Evolutionary conservation across 2,888 invertebrate genomes (phyloP), one percentile per base, ranked within the genome.

Genomic region (Macropis europaea): DNA sequence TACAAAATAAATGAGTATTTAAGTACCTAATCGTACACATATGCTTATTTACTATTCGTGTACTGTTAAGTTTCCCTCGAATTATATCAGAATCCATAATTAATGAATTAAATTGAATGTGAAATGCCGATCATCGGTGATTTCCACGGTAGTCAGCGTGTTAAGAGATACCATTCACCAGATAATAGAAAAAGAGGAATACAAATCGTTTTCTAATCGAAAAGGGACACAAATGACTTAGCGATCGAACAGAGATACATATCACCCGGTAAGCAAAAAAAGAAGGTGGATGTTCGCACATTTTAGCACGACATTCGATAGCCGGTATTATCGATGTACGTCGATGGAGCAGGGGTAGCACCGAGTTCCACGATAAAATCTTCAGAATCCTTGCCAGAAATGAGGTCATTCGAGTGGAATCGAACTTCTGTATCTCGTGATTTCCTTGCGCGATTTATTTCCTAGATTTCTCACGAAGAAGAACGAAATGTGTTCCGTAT

Each of bases 371-470:
- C 36, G 63, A 64, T 64, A 59, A 64, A 59, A 64, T 64, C 64
- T 34, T n/a, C 42, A 60, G 42, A 64, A 64, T 64, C 64, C 64
- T 59, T 60, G 48, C 64, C 64, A 64, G 62, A 67, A 67, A 52
- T 54, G 26, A 62, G 62, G 52, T 43, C 62, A 67, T 62, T 67
- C 67, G 45, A 53, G 47, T 24, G 62, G 47, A 62, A 67, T 62
- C 47, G 47, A 62, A 67, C 67, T 47, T 53, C 47, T 45, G 47
- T 67, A 67, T 67, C 62, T 53, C 24, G 19, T 40, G 62, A 62
- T 61, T 67, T 67, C 32, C 52, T 62, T 62, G 47, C 52, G 47
- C 67, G 53, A 67, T 62, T 67, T 67, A 62, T 67, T 32, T 32
- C 53, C 30, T 3, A 30, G 38, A 62, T 62, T 40, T 40, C 48